phyloP scores from a whole-genome alignment of 2,797 vertebrate genomes.

The Smutsia gigantea region DNA sequence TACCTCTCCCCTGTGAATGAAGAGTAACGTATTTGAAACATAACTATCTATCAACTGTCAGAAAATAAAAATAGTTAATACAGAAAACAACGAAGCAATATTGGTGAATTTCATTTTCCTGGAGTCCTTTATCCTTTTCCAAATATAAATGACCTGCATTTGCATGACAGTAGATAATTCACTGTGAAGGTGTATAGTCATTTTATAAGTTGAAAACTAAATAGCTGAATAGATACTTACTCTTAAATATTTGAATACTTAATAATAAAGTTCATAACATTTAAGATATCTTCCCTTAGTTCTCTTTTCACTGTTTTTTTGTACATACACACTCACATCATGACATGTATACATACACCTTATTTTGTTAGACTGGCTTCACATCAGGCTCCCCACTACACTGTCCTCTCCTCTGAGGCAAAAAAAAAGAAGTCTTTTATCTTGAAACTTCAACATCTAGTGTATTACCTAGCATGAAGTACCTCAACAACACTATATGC shows the following conservation, averaged over 20 bases:
- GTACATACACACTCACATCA: not conserved
- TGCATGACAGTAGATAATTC: not conserved
- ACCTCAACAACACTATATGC: not conserved
- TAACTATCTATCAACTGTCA: not conserved
- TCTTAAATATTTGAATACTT: too few relatives aligned
- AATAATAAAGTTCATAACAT: not conserved
- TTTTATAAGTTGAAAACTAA: slow-evolving; percentile 1
- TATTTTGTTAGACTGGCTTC: not conserved
- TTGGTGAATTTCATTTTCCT: not conserved
- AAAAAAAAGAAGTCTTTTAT: not conserved
- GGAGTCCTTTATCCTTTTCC: not conserved
- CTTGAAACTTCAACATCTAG: not conserved
- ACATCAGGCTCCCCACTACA: not conserved
- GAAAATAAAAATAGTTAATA: not conserved
- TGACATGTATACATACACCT: not conserved
- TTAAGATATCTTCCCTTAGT: not conserved
- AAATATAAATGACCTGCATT: not conserved
- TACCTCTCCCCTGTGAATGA: not conserved
- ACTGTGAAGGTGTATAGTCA: not conserved
- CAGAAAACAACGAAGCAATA: not conserved
- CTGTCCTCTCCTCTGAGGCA: not conserved
- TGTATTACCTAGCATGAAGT: not conserved
- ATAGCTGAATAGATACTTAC: not conserved
- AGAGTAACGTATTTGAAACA: not conserved
- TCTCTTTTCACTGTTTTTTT: not conserved